Percentiles rank a stretch among this genome's conserved stretches.
Conservation (phyloP, 2,113 vertebrate species). For the Platysternon megacephalum region DNA sequence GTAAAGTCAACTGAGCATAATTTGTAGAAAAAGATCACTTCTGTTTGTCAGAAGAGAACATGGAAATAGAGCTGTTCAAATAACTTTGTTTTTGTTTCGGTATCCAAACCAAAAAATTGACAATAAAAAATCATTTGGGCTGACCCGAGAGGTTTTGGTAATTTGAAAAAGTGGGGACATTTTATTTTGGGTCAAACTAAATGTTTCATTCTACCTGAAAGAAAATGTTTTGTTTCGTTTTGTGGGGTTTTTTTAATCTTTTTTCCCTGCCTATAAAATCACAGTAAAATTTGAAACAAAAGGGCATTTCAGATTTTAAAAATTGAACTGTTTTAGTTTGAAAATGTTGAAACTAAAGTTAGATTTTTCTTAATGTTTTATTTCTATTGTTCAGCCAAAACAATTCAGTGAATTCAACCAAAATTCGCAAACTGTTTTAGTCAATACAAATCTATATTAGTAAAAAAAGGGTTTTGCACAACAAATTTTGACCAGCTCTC, state of each 20-base stretch:
- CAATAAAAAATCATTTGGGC: neutral
- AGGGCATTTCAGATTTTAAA: neutral
- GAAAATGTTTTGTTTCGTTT: neutral
- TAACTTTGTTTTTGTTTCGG: neutral
- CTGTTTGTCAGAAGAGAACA: neutral
- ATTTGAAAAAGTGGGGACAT: neutral
- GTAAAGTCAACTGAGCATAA: neutral
- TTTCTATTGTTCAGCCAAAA: neutral
- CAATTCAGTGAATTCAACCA: neutral
- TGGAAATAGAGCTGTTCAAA: neutral
- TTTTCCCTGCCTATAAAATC: neutral
- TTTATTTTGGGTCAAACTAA: neutral
- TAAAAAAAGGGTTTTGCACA: neutral
- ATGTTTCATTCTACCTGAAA: neutral
- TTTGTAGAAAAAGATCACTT: rapidly evolving
- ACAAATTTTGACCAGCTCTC: neutral
- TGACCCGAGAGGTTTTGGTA: neutral
- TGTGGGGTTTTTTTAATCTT: neutral
- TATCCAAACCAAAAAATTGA: neutral
- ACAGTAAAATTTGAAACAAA: neutral
- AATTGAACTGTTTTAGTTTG: neutral
- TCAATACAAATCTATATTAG: neutral
- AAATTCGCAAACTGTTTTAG: neutral
- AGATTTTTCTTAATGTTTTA: neutral
- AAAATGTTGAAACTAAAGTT: neutral